A percentile compares a stretch with the other conserved stretches of the same genome.
These are phyloP conservation scores for Heterodera schachtii DNA, from an alignment of 1,140 invertebrate genomes.

Conservation along the genomic window DNA sequence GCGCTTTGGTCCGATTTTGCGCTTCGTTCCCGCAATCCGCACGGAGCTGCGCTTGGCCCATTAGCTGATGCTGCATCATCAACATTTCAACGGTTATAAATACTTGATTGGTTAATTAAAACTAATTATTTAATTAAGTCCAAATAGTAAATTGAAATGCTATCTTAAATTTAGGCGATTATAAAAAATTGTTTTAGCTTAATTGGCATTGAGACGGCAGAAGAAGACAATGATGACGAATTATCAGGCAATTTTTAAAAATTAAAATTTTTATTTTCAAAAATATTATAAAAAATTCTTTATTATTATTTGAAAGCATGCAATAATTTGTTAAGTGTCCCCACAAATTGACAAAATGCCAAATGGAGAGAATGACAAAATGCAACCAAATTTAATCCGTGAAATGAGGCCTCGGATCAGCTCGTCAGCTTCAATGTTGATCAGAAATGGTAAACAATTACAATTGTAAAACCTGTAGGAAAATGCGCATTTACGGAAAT, in stretches of 20 bases:
- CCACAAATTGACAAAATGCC: constrained; percentile 5
- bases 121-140: not conserved
- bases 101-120: not conserved
- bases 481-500: too few species aligned
- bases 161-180: too few species aligned
- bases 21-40: not conserved
- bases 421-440: constrained; percentile 5
- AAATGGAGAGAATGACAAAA: too few species aligned
- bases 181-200: not conserved
- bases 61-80: not conserved
- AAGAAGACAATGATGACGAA: not conserved
- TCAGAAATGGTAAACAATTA: not conserved
- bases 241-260: not conserved
- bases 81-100: not conserved
- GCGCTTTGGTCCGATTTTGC: constrained; percentile 13
- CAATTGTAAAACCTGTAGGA: not conserved
- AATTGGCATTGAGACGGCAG: not conserved
- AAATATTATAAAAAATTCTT: not conserved
- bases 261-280: not conserved
- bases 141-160: not conserved
- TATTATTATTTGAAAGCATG: not conserved
- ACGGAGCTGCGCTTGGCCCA: not conserved
- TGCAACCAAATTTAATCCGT: not conserved
- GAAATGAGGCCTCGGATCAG: not conserved
- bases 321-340: not conserved